Evolutionary conservation across 1,140 invertebrate species (phyloP).

Genomic region (Pseudoatta argentina): DNA sequence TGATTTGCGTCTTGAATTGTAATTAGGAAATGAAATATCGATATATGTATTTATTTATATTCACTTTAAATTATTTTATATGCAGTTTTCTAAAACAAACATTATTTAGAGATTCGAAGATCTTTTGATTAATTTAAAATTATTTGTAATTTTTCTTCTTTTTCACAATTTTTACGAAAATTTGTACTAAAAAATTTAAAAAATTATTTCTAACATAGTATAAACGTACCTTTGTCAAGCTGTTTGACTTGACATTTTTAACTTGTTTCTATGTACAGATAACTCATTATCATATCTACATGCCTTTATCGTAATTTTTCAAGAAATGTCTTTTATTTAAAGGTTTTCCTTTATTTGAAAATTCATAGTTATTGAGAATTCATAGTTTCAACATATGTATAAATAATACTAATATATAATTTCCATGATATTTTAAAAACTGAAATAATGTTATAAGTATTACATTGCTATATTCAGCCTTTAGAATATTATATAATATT

Average conservation of each 20-base stretch:
- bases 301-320: conserved; percentile 15
- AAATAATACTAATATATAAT: not conserved
- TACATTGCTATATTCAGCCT: not conserved
- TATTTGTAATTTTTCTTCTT: not conserved
- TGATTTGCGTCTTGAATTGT: conserved; percentile 9
- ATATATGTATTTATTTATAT: not conserved
- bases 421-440: not conserved
- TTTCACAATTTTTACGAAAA: not conserved
- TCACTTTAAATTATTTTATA: not conserved
- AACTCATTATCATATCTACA: not conserved
- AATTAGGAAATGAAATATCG: not conserved
- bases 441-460: not conserved
- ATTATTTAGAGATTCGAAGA: not conserved
- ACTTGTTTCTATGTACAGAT: conserved; percentile 4
- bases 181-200: no score
- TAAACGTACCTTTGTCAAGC: conserved; percentile 10
- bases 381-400: not conserved
- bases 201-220: not conserved
- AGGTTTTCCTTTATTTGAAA: not conserved
- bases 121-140: not conserved
- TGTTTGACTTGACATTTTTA: not conserved
- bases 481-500: not conserved
- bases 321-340: not conserved
- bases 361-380: not conserved
- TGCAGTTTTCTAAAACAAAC: not conserved